Evolutionary conservation across 2,888 invertebrate species (phyloP), one percentile per base, ranked within the genome.

Genomic region (Hirtodrosophila trivittata): DNA sequence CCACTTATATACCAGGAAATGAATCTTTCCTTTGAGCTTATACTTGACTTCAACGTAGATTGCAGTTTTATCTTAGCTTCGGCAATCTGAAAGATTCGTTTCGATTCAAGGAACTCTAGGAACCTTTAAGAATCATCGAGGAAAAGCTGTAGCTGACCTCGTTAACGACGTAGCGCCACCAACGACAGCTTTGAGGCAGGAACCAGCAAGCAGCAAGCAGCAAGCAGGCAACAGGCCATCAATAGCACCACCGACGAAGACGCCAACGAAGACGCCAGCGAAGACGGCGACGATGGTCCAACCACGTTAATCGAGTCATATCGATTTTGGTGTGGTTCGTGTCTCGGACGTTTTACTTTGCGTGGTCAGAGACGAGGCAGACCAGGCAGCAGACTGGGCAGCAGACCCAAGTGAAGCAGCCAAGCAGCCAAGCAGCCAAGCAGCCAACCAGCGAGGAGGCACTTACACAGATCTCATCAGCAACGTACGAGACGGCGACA

Each of bases 241-340:
- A 85, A 77, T 74, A 75, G 78, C 85, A 81, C 82, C 85, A 81
- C 75, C 82, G 80, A 71, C 77, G 63, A 54, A 49, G 59, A 59
- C 12, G 42, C 12, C 28, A 49, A 39, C 32, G 13, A 12, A 7
- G 60, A 25, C 35, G 46, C 39, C 25, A 37, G 33, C 37, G 55
- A 32, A n/a, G 38, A 37, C 30, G 45, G 16, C 43, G 62, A 45
- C 50, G 58, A 33, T 60, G 63, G 43, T 71, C 71, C 74, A 60
- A 62, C 70, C 69, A 80, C 82, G 85, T 80, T 80, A 80, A 83
- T 83, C 82, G 82, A 82, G 86, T 83, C 86, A 85, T 82, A 82
- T 86, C 82, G 83, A 83, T 86, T 86, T 82, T 82, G 80, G 77
- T 68, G 57, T 77, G 75, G 80, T 77, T 84, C 80, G 82, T 80